These are phyloP conservation scores for Drosophila melanosoma DNA, from an alignment of 2,888 invertebrate species.

Conservation along the genomic window DNA sequence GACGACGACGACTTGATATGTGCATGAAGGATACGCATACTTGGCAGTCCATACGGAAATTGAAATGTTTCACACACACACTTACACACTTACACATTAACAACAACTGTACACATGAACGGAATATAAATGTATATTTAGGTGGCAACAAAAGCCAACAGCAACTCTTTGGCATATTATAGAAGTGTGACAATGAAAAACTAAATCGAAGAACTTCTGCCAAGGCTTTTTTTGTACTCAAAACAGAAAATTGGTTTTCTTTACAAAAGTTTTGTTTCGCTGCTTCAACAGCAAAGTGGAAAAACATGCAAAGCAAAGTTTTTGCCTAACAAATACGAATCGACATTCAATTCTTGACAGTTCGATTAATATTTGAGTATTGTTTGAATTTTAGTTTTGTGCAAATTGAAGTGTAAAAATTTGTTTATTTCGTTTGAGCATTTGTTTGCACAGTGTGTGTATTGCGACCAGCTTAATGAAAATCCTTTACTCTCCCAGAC, in stretches of 20 bases:
- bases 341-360: constrained; percentile 41
- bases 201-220: constrained; percentile 42
- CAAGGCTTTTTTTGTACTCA: constrained; percentile 58
- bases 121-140: constrained; percentile 69
- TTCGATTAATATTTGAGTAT: constrained; percentile 63
- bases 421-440: constrained; percentile 7
- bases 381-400: constrained; percentile 37
- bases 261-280: constrained; percentile 49
- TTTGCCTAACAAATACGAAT: constrained; percentile 16
- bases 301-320: constrained; percentile 34
- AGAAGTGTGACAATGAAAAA: constrained; percentile 58
- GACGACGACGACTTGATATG: constrained; percentile 19
- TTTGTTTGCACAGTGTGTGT: constrained; percentile 14
- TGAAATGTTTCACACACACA: constrained; percentile 67
- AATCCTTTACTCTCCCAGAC: no score
- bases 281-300: constrained; percentile 19
- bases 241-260: constrained; percentile 69
- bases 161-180: constrained; percentile 53
- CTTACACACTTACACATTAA: background rate
- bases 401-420: constrained; percentile 35
- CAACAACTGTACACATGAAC: constrained; percentile 12
- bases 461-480: background rate
- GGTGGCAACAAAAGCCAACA: constrained; percentile 62
- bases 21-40: constrained; percentile 43
- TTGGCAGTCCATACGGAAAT: constrained; percentile 65